phyloP scores from a whole-genome alignment of 2,797 vertebrate species.

The Typhlichthys subterraneus region DNA sequence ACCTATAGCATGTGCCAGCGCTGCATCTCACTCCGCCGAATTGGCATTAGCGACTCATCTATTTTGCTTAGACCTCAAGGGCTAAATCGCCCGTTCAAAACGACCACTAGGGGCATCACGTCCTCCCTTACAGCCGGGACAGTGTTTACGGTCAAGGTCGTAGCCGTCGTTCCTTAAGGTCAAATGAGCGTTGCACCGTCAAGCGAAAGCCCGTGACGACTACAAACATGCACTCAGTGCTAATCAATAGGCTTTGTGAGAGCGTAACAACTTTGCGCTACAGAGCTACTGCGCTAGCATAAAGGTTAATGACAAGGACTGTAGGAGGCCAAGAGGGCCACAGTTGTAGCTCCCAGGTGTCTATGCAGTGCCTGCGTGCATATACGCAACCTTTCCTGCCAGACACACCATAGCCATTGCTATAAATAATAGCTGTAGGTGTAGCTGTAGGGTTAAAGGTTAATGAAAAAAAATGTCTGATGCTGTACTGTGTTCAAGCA shows the following conservation, averaged over 20 bases:
- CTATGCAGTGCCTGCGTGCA: neutral
- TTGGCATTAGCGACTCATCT: conserved; percentile 76
- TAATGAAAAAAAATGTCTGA: neutral
- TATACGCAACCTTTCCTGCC: neutral
- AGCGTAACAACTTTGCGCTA: conserved; percentile 11
- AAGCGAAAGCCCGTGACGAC: conserved; percentile 38
- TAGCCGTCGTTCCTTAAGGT: conserved; percentile 60
- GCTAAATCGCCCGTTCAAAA: conserved; percentile 67
- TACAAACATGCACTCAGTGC: conserved; percentile 33
- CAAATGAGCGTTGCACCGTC: conserved; percentile 53
- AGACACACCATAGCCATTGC: neutral
- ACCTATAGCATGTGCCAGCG: conserved; percentile 65
- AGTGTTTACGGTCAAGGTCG: conserved; percentile 34
- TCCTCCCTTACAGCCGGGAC: conserved; percentile 52
- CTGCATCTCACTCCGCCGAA: conserved; percentile 53
- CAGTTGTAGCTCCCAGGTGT: neutral
- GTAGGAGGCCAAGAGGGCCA: neutral
- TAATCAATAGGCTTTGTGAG: conserved; percentile 27
- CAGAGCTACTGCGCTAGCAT: conserved; percentile 8
- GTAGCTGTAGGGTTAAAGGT: neutral
- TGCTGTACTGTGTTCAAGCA: conserved; percentile 4
- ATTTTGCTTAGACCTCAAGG: conserved; percentile 65
- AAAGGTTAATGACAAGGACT: conserved; percentile 30
- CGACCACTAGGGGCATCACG: conserved; percentile 59
- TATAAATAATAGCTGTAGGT: neutral